These are phyloP conservation scores for Bradynema listronoti DNA, from an alignment of 1,140 invertebrate species.

Conservation along the genomic window DNA sequence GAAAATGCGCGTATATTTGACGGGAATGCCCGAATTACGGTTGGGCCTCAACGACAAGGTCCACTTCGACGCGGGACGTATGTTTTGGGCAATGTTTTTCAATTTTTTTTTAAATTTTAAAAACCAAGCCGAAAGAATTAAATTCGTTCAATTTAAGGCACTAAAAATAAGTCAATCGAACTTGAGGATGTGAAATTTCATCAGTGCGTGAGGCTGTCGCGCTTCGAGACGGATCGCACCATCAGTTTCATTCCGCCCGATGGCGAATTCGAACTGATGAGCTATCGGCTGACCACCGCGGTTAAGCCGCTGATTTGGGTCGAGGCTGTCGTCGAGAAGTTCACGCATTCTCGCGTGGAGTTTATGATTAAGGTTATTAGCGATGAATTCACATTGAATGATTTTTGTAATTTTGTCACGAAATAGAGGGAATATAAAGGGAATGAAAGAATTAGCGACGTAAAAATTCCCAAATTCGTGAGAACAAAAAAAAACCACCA, in stretches of 20 bases:
- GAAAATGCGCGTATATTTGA: conserved; percentile 96
- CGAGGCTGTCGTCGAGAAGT: conserved; percentile 96
- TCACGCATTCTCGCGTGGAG: conserved; percentile 92
- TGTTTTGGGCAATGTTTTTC: conserved; percentile 40
- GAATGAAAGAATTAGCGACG: too few species aligned
- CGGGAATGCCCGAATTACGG: conserved; percentile 98
- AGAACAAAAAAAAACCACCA: too few species aligned
- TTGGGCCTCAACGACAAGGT: conserved; percentile 98
- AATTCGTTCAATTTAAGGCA: conserved; percentile 60
- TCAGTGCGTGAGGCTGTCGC: conserved; percentile 91
- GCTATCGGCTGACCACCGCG: conserved; percentile 87
- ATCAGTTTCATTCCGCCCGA: conserved; percentile 73
- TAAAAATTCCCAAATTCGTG: too few species aligned
- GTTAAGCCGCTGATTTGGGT: conserved; percentile 98
- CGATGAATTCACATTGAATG: too few species aligned
- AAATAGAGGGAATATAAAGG: too few species aligned
- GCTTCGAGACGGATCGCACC: conserved; percentile 89
- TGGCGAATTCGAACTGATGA: conserved; percentile 99
- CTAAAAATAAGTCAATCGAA: conserved; percentile 97
- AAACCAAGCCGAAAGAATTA: background rate
- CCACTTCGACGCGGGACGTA: conserved; percentile 86
- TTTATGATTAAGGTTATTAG: conserved; percentile 87
- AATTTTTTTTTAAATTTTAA: conserved; percentile 19
- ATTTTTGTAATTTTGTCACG: too few species aligned
- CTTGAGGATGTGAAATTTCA: conserved; percentile 99